Conservation (phyloP, 1,140 invertebrate genomes). For the Vollenhovia emeryi region DNA sequence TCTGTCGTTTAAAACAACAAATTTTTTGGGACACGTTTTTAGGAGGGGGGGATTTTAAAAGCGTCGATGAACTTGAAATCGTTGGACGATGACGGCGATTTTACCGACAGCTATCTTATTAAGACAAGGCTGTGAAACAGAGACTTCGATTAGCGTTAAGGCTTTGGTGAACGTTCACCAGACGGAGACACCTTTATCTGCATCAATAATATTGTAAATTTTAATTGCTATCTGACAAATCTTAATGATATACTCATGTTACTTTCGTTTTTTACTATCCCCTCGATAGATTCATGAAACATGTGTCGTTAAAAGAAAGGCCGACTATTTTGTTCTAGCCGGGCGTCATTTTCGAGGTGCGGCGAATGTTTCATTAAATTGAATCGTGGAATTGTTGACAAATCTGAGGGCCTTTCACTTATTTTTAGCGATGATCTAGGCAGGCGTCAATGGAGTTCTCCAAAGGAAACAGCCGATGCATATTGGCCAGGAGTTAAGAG, state of each 20-base stretch:
- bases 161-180: constrained; percentile 77
- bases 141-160: constrained; percentile 62
- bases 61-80: not conserved
- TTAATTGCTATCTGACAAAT: not conserved
- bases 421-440: not conserved
- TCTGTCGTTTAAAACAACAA: not conserved
- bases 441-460: not conserved
- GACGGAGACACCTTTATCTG: constrained; percentile 79
- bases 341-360: not conserved
- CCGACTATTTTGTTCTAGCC: not conserved
- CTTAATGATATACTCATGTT: not conserved
- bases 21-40: not conserved
- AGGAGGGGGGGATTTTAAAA: no score
- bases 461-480: not conserved
- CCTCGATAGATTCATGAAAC: not conserved
- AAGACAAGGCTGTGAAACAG: constrained; percentile 30
- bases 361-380: not conserved
- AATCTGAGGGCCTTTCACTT: constrained; percentile 1
- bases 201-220: constrained; percentile 6
- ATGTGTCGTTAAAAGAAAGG: not conserved
- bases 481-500: not conserved
- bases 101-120: constrained; percentile 76
- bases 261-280: not conserved
- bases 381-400: not conserved
- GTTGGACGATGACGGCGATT: constrained; percentile 58